Evolutionary conservation across 2,113 vertebrate species (phyloP).

Genomic region (Scytalopus superciliaris): DNA sequence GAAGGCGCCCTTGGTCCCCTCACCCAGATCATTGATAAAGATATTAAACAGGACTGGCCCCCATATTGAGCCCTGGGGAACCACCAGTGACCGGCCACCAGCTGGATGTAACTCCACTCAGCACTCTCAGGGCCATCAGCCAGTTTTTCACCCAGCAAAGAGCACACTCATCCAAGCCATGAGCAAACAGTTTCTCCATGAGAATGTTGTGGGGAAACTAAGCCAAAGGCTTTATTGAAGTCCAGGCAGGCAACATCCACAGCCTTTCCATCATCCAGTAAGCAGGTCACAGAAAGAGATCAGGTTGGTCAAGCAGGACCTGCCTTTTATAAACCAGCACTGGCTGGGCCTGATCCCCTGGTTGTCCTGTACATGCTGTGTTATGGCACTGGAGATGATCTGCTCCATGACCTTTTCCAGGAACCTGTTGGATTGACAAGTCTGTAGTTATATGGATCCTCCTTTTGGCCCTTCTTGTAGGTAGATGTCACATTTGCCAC

Average conservation of each 20-base stretch:
- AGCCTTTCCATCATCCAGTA: background rate
- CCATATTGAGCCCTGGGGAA: background rate
- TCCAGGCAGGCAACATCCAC: background rate
- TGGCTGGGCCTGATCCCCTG: background rate
- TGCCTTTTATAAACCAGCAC: background rate
- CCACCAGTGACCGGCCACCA: background rate
- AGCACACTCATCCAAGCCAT: background rate
- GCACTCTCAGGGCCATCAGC: background rate
- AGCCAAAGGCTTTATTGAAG: background rate
- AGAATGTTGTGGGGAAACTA: background rate
- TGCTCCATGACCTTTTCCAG: background rate
- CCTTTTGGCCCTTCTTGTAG: background rate
- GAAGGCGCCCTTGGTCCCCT: background rate
- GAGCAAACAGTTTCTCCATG: background rate
- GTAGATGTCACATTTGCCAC: background rate
- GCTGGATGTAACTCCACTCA: background rate
- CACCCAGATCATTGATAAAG: background rate
- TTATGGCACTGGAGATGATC: background rate
- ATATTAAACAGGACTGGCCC: background rate
- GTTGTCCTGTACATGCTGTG: rapidly evolving
- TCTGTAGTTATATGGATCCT: background rate
- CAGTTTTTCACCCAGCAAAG: background rate
- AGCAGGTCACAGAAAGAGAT: background rate
- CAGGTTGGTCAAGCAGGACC: background rate
- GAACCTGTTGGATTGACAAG: background rate